Evolutionary conservation across 2,797 vertebrate genomes (phyloP).

Genomic region (Momotus momota): DNA sequence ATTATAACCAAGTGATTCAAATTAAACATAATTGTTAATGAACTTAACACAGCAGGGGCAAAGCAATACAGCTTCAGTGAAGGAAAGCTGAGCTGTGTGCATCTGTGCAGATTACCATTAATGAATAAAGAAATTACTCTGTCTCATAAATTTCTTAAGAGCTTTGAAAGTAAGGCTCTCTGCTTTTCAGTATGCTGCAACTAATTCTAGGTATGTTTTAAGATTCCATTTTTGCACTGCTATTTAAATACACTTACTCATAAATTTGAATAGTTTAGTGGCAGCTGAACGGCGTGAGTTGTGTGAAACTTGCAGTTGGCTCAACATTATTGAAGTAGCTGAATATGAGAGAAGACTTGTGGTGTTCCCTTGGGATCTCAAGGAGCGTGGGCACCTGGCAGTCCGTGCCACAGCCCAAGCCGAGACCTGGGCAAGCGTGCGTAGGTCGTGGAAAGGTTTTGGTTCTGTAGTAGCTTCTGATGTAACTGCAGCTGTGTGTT

Average conservation of each 20-base stretch:
- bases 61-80: background rate
- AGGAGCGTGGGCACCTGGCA: background rate
- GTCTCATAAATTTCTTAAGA: background rate
- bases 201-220: background rate
- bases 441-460: background rate
- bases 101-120: background rate
- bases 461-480: background rate
- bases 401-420: background rate
- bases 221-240: background rate
- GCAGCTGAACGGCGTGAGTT: background rate
- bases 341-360: background rate
- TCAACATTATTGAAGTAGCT: background rate
- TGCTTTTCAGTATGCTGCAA: background rate
- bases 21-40: background rate
- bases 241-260: background rate
- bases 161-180: background rate
- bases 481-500: background rate
- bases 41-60: background rate
- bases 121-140: background rate
- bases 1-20: background rate
- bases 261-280: background rate
- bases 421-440: fast-evolving
- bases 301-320: background rate
- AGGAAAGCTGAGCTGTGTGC: background rate
- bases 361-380: background rate